Conservation (phyloP, 1,140 invertebrate species). For the Hylaeus volcanicus region DNA sequence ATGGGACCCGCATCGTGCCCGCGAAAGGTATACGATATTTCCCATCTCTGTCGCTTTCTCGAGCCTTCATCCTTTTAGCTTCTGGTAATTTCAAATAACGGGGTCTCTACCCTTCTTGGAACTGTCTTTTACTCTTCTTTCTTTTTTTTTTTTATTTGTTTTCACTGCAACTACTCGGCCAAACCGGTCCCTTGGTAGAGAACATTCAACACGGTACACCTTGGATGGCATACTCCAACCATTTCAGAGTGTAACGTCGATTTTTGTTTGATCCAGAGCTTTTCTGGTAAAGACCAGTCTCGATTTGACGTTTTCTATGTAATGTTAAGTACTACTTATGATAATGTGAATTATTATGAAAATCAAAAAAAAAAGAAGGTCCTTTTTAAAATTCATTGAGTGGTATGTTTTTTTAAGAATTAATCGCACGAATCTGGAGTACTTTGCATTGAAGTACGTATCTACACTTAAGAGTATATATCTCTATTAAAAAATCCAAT, state of each 20-base stretch:
- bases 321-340: conserved; percentile 10
- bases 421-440: neutral
- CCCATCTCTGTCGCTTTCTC: neutral
- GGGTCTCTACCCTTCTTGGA: conserved; percentile 27
- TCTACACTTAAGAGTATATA: neutral
- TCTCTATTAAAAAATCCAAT: neutral
- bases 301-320: neutral
- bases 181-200: conserved; percentile 49
- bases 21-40: conserved; percentile 69
- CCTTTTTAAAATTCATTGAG: too few species aligned
- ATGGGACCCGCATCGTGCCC: conserved; percentile 71
- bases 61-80: neutral
- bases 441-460: neutral
- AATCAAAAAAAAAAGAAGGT: too few species aligned
- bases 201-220: neutral
- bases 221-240: conserved; percentile 14
- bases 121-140: neutral
- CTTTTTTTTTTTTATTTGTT: conserved; percentile 39
- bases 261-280: conserved; percentile 1
- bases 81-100: conserved; percentile 15
- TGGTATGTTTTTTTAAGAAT: neutral
- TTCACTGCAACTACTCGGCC: conserved; percentile 18
- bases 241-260: conserved; percentile 21
- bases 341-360: neutral
- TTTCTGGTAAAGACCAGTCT: neutral